These are phyloP conservation scores for Ceratina japonica DNA, from an alignment of 1,140 invertebrate genomes.

Conservation along the genomic window DNA sequence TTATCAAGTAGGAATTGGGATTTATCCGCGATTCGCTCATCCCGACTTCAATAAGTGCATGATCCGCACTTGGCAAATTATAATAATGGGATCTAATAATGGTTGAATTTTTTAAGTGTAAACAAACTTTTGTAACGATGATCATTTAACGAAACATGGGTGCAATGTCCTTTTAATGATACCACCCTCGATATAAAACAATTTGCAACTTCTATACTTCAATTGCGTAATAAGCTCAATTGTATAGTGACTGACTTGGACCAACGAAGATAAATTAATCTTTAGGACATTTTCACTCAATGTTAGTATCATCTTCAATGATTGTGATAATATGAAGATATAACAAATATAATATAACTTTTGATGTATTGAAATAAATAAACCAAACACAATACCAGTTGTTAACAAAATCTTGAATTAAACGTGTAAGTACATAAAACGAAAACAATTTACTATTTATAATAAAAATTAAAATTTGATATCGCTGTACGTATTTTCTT, in stretches of 20 bases:
- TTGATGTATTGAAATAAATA: neutral
- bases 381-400: neutral
- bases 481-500: no score
- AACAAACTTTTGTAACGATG: neutral
- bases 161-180: constrained; percentile 37
- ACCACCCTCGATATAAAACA: constrained; percentile 27
- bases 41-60: constrained; percentile 13
- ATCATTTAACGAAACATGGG: constrained; percentile 6
- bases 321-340: neutral
- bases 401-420: neutral
- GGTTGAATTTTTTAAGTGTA: neutral
- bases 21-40: constrained; percentile 26
- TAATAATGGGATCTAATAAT: neutral
- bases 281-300: constrained; percentile 13
- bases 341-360: neutral
- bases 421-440: neutral
- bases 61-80: constrained; percentile 1
- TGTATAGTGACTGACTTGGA: constrained; percentile 31
- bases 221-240: constrained; percentile 46
- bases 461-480: neutral
- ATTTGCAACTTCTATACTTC: constrained; percentile 44
- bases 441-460: neutral
- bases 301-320: neutral
- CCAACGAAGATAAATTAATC: constrained; percentile 39
- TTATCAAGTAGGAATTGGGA: constrained; percentile 8